Evolutionary conservation across 1,140 invertebrate species (phyloP).

Genomic region (Drusus annulatus): DNA sequence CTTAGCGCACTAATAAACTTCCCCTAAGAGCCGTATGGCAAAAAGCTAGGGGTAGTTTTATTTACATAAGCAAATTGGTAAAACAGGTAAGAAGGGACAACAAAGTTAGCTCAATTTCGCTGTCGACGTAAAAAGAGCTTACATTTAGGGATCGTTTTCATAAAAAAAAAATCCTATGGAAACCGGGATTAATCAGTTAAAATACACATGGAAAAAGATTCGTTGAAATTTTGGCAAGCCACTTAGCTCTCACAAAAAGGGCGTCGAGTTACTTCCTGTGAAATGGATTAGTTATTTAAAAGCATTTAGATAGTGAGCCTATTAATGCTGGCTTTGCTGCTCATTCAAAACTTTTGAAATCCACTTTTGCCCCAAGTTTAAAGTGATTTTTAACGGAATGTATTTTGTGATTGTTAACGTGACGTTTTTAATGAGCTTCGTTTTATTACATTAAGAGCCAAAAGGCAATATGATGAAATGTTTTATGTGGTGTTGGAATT

Average conservation of each 20-base stretch:
- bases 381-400: too few relatives aligned
- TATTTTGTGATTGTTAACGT: too few relatives aligned
- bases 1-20: conserved; percentile 37
- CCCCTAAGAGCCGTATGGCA: conserved; percentile 37
- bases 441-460: too few relatives aligned
- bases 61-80: conserved; percentile 60
- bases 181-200: conserved; percentile 10
- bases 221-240: background rate
- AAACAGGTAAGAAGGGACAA: conserved; percentile 57
- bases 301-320: too few relatives aligned
- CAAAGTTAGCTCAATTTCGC: conserved; percentile 57
- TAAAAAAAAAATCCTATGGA: background rate
- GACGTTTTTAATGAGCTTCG: too few relatives aligned
- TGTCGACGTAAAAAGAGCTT: conserved; percentile 48
- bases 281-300: too few relatives aligned
- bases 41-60: conserved; percentile 55
- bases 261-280: too few relatives aligned
- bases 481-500: too few relatives aligned
- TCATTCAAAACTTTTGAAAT: too few relatives aligned
- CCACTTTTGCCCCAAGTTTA: too few relatives aligned
- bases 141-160: conserved; percentile 37
- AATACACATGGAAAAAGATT: conserved; percentile 9
- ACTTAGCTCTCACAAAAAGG: background rate
- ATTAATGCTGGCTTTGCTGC: too few relatives aligned
- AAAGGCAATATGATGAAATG: too few relatives aligned